Evolutionary conservation across 2,797 vertebrate genomes (phyloP).

Genomic region (Ctenochaetus hawaiiensis): DNA sequence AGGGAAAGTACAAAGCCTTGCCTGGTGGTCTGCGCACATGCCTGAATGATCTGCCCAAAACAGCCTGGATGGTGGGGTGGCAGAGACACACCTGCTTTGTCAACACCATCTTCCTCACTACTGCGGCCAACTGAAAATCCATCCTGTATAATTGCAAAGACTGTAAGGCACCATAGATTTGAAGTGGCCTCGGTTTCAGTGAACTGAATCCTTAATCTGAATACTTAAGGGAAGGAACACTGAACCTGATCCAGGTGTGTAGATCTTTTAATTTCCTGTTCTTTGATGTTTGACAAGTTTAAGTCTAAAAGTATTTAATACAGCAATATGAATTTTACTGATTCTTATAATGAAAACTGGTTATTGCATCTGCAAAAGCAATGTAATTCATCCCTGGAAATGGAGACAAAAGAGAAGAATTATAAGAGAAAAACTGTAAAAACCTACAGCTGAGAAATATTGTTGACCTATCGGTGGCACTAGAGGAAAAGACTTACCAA

Average conservation of each 20-base stretch:
- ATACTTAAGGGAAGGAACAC: constrained; percentile 16
- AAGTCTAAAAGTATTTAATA: not conserved
- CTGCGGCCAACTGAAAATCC: constrained; percentile 76
- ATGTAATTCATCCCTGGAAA: not conserved
- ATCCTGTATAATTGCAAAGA: constrained; percentile 75
- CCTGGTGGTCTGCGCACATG: constrained; percentile 84
- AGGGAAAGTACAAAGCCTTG: constrained; percentile 85
- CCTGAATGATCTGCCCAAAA: constrained; percentile 82
- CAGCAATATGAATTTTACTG: not conserved
- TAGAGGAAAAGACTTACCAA: not conserved
- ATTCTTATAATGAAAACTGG: constrained; percentile 3
- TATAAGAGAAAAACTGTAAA: no score
- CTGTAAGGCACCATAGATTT: constrained; percentile 64
- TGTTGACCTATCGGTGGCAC: not conserved
- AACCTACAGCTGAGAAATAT: not conserved
- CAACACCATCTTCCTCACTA: constrained; percentile 79
- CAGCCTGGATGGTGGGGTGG: constrained; percentile 75
- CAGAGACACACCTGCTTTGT: constrained; percentile 82
- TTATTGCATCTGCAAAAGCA: not conserved
- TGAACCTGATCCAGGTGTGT: constrained; percentile 45
- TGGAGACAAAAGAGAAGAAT: not conserved
- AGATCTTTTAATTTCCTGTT: constrained; percentile 51
- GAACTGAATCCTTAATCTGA: constrained; percentile 34
- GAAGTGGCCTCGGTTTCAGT: constrained; percentile 46
- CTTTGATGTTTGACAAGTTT: constrained; percentile 20